Evolutionary conservation across 2,888 invertebrate species (phyloP).

Genomic region (Leptopterna dolabrata): DNA sequence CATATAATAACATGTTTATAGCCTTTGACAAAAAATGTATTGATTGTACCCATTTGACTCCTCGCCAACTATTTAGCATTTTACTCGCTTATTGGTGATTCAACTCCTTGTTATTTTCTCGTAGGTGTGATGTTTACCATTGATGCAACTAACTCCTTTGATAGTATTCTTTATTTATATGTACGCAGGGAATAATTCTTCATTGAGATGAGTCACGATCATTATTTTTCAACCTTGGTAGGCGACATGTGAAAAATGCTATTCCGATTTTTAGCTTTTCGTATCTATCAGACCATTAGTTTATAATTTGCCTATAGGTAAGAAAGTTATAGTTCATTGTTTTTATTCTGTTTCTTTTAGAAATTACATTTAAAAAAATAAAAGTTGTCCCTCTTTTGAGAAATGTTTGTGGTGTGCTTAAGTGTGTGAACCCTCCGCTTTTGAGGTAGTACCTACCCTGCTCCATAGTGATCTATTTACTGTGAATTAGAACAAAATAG

Average conservation of each 20-base stretch:
- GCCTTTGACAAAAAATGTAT: slow-evolving; percentile 23
- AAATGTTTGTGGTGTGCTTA: not conserved
- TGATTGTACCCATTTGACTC: not conserved
- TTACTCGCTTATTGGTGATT: not conserved
- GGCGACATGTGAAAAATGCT: not conserved
- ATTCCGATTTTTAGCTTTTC: not conserved
- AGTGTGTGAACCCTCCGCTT: not conserved
- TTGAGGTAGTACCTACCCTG: not conserved
- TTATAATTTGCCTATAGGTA: slow-evolving; percentile 15
- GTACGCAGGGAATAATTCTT: not conserved
- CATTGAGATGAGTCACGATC: too few species aligned
- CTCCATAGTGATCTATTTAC: not conserved
- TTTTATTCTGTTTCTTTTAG: not conserved
- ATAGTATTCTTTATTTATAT: too few species aligned
- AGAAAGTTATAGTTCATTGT: slow-evolving; percentile 17
- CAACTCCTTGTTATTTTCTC: slow-evolving; percentile 19
- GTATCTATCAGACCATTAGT: not conserved
- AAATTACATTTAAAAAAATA: too few species aligned
- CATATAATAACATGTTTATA: slow-evolving; percentile 24
- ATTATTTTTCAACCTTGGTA: not conserved
- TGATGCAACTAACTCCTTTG: not conserved
- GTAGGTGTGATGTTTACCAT: slow-evolving; percentile 41
- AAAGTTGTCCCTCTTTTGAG: too few species aligned
- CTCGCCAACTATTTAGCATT: not conserved
- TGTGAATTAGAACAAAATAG: not conserved